These are phyloP conservation scores for Dicentrarchus labrax DNA, from an alignment of 2,113 vertebrate genomes.

Conservation along the genomic window DNA sequence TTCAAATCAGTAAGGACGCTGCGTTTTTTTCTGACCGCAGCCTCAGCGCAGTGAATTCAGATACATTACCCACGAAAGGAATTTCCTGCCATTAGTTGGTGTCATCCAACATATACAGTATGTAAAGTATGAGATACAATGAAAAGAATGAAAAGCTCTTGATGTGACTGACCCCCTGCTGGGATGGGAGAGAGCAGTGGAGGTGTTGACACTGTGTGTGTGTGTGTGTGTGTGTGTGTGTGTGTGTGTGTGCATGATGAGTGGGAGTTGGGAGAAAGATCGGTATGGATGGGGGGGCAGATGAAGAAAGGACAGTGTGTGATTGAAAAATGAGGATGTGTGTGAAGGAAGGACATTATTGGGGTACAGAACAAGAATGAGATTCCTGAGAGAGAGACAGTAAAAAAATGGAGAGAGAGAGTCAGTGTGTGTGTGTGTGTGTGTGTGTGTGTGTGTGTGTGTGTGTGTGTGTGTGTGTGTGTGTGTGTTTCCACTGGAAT, in stretches of 20 bases:
- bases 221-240: conserved; percentile 6
- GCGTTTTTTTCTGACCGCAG: not conserved
- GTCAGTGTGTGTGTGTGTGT: not conserved
- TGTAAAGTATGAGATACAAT: not conserved
- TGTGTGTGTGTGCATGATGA: not conserved
- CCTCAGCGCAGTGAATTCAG: not conserved
- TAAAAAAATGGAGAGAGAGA: too few relatives aligned
- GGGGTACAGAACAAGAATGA: not conserved
- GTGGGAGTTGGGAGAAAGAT: not conserved
- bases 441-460: conserved; percentile 31
- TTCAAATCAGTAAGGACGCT: not conserved
- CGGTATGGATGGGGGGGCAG: not conserved
- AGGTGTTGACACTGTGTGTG: not conserved
- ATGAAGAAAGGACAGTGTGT: conserved; percentile 8
- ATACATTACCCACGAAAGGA: not conserved
- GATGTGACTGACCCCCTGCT: conserved; percentile 12
- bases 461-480: conserved; percentile 30
- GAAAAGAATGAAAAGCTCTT: not conserved
- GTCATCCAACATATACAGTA: not conserved
- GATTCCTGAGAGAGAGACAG: conserved; percentile 30
- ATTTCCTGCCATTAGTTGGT: conserved; percentile 12
- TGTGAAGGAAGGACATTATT: not conserved
- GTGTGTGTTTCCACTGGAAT: conserved; percentile 36
- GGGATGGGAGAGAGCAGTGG: not conserved
- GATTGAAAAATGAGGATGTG: conserved; percentile 40